Percentiles rank a stretch among this genome's conserved stretches.
Conservation (phyloP, 2,113 vertebrate genomes). For the Pseudonaja textilis region DNA sequence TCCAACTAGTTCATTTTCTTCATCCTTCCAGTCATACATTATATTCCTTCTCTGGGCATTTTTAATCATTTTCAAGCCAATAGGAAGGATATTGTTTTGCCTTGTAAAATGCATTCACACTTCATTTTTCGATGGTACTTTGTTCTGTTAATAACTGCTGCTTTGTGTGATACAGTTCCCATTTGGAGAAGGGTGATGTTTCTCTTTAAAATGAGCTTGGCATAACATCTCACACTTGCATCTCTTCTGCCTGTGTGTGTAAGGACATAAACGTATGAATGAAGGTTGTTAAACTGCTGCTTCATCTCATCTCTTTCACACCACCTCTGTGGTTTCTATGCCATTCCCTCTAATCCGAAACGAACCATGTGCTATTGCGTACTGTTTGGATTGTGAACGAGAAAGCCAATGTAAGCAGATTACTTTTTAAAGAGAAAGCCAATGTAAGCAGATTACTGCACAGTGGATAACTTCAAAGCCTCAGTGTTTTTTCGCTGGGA, state of each 20-base stretch:
- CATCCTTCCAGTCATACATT: not conserved
- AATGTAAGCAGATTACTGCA: accelerated
- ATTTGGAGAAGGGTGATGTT: not conserved
- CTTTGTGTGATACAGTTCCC: not conserved
- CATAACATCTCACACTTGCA: not conserved
- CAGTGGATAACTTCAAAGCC: not conserved
- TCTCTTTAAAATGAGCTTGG: not conserved
- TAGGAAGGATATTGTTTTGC: not conserved
- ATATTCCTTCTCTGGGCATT: not conserved
- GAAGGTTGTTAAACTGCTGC: not conserved
- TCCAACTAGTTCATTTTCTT: not conserved
- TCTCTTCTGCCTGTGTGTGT: not conserved
- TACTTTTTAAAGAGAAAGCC: not conserved
- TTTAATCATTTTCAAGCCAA: not conserved
- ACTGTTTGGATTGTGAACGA: not conserved
- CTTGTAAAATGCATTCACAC: not conserved
- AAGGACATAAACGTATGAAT: not conserved
- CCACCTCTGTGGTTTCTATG: accelerated
- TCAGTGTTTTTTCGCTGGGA: not conserved
- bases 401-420: not conserved
- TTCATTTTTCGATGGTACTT: not conserved
- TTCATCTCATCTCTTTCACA: not conserved
- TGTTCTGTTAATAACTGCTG: not conserved
- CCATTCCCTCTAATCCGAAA: not conserved
- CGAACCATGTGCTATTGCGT: not conserved